Evolutionary conservation across 2,888 invertebrate genomes (phyloP).

Genomic region (Epirrita christyi): DNA sequence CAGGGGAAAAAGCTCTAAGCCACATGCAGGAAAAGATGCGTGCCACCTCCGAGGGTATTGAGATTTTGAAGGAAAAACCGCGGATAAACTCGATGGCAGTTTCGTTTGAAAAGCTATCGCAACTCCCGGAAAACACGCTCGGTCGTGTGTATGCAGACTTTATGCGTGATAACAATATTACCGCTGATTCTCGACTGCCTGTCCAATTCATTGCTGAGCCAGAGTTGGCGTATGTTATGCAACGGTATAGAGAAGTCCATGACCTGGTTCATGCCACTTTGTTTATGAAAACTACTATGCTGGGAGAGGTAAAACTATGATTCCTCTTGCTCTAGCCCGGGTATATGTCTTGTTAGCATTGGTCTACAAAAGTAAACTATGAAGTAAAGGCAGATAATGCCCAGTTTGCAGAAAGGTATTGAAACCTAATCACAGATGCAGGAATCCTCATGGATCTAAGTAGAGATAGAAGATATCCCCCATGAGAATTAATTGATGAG

Average conservation of each 20-base stretch:
- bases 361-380: too few relatives aligned
- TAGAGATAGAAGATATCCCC: too few relatives aligned
- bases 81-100: conserved; percentile 94
- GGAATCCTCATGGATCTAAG: too few relatives aligned
- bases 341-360: too few relatives aligned
- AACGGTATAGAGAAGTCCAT: conserved; percentile 98
- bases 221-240: conserved; percentile 97
- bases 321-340: not conserved
- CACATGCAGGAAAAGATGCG: conserved; percentile 91
- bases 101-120: conserved; percentile 88
- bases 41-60: conserved; percentile 89
- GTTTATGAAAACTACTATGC: conserved; percentile 97
- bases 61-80: conserved; percentile 91
- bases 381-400: too few relatives aligned
- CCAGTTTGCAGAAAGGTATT: too few relatives aligned
- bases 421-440: too few relatives aligned
- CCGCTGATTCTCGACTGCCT: conserved; percentile 95
- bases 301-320: conserved; percentile 85
- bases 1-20: conserved; percentile 89
- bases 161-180: conserved; percentile 92
- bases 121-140: conserved; percentile 91
- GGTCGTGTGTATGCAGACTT: conserved; percentile 95
- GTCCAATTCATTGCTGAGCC: conserved; percentile 96
- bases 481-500: too few relatives aligned
- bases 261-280: conserved; percentile 97